Conservation (phyloP, 2,888 invertebrate genomes). For the Macaria liturata region DNA sequence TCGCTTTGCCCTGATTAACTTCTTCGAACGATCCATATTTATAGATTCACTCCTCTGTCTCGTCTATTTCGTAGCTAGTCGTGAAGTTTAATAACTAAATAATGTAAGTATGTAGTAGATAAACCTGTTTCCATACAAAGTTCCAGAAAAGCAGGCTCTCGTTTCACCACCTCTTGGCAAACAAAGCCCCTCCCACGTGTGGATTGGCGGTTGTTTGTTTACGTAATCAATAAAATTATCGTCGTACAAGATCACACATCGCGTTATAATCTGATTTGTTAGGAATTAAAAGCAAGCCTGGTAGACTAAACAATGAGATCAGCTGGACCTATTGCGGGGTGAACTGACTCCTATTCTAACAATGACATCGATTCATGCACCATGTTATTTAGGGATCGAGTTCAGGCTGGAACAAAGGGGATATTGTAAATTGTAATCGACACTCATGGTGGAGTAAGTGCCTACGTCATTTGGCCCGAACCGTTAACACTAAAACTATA, state of each 20-base stretch:
- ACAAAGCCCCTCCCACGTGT: conserved; percentile 24
- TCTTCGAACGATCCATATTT: neutral
- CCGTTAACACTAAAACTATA: conserved; percentile 6
- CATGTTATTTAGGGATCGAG: conserved; percentile 34
- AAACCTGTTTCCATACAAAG: conserved; percentile 1
- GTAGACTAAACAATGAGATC: conserved; percentile 82
- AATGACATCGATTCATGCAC: conserved; percentile 57
- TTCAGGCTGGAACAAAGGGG: conserved; percentile 33
- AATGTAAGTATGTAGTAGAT: neutral
- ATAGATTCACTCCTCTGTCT: too few species aligned
- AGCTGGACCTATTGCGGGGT: conserved; percentile 55
- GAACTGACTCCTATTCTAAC: conserved; percentile 48
- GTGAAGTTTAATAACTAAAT: too few species aligned
- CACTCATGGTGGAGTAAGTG: conserved; percentile 9
- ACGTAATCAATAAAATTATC: conserved; percentile 42
- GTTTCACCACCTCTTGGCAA: conserved; percentile 15
- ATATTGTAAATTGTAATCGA: conserved; percentile 34
- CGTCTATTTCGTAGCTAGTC: too few species aligned
- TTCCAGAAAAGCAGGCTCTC: conserved; percentile 2
- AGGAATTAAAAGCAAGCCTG: conserved; percentile 61
- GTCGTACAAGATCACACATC: conserved; percentile 45
- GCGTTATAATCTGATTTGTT: conserved; percentile 54
- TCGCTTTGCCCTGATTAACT: neutral
- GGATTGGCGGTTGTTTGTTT: conserved; percentile 22
- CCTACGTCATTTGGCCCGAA: conserved; percentile 11